phyloP scores from a whole-genome alignment of 2,113 vertebrate genomes.

The Ivindomyrus marchei region DNA sequence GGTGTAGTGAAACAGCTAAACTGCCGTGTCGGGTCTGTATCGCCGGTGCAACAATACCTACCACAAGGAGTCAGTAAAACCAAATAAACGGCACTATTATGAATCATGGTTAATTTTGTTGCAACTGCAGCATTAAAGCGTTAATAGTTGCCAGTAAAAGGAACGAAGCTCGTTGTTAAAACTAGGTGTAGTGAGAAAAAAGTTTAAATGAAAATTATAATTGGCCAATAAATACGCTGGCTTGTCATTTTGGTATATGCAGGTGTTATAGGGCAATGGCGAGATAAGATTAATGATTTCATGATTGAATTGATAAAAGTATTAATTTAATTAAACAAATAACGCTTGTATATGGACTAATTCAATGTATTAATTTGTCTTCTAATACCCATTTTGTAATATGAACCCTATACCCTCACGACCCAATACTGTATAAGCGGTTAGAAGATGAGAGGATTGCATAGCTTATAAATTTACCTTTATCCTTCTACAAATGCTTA shows the following conservation, averaged over 20 bases:
- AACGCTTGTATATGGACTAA: not conserved
- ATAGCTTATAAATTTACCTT: not conserved
- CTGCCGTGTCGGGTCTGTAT: not conserved
- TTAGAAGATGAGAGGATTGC: not conserved
- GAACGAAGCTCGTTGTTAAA: not conserved
- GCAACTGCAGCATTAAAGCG: not conserved
- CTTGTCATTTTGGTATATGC: not conserved
- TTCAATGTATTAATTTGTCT: not conserved
- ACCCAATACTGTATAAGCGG: not conserved
- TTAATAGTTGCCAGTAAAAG: not conserved
- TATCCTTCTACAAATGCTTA: not conserved
- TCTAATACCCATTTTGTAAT: not conserved
- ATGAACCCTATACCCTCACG: not conserved
- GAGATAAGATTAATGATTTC: not conserved
- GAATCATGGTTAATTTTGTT: not conserved
- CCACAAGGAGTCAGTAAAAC: conserved; percentile 18
- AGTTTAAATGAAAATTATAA: not conserved
- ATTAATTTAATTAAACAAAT: not conserved
- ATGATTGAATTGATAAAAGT: not conserved
- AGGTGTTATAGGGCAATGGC: not conserved
- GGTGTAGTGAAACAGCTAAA: not conserved
- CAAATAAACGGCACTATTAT: not conserved
- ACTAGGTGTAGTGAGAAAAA: not conserved
- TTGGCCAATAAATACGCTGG: not conserved
- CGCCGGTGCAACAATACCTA: not conserved